Evolutionary conservation across 1,140 invertebrate genomes (phyloP), one percentile per base, ranked within the genome.

Genomic region (Hycleus phaleratus): DNA sequence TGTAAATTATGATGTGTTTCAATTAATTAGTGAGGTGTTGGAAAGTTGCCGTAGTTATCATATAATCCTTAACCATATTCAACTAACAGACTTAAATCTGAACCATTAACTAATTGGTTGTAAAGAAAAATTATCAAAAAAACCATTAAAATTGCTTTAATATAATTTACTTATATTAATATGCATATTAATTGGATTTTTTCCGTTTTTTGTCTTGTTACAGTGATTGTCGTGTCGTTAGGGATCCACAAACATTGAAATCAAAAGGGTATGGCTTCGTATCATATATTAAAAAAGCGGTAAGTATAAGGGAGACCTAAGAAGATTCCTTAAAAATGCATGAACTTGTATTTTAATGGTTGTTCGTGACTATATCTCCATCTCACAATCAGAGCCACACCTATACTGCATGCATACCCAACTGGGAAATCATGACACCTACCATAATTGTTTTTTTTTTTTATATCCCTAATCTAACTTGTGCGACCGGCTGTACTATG

Each of bases 221-320:
- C 67, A 73, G 72, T 57, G 97, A 99, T 75, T 98, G 95, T 77
- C 86, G 97, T 74, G 97, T 99, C 73, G 97, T 99, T 25, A 83
- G 95, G 68, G 97, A 99, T 79, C 93, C 95, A 52, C 93, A 97
- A 77, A 98, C 97, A 48, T 82, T 96, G 70, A 98, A 98, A 81
- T 98, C 95, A 63, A 99, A 98, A 80, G 97, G 97, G 54, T 99
- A 99, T 79, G 97, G 97, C 26, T 99, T 99, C 77, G 95, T 99
- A 4, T 98, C 96, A 25, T 99, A 98, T 78, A 93, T 98, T 11
- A 98, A 98, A 77, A 97, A 97, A 80, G 88, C 91, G 70, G 72
- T 73, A 65, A 70, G 72, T 71, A n/a, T n/a, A 42, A 42, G 9
- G 40, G 3, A 5, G 5, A 42, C 5, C 11, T 42, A 42, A 42